These are phyloP conservation scores for Pogoniulus pusillus DNA, from an alignment of 2,797 vertebrate species.

Conservation along the genomic window DNA sequence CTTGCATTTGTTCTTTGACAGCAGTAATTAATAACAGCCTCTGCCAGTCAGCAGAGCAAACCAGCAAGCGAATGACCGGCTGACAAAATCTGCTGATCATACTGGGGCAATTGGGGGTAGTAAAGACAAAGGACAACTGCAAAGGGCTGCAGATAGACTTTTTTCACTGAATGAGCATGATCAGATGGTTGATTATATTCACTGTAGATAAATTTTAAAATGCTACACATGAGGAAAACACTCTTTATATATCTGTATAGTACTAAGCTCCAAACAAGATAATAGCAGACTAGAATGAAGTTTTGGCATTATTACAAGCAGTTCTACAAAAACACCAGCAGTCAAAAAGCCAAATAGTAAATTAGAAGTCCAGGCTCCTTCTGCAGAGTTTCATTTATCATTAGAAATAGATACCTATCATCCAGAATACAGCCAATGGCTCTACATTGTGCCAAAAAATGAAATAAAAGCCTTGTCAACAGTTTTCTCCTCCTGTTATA, in stretches of 20 bases:
- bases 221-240: neutral
- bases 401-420: slow-evolving; percentile 2
- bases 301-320: neutral
- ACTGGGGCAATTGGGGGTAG: neutral
- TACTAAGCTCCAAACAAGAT: neutral
- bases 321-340: neutral
- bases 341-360: slow-evolving; percentile 21
- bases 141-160: neutral
- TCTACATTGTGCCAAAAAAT: neutral
- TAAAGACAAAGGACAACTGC: neutral
- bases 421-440: neutral
- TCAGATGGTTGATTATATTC: neutral
- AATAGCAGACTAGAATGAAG: neutral
- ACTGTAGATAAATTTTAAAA: neutral
- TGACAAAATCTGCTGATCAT: neutral
- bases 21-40: neutral
- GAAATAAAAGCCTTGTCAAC: neutral
- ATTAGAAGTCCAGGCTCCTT: neutral
- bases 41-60: neutral
- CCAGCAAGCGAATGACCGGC: neutral
- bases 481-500: neutral
- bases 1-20: neutral
- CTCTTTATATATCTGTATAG: neutral
- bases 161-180: neutral
- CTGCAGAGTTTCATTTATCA: neutral